Conservation (phyloP, 2,888 invertebrate species). For the Caradrina clavipalpis region DNA sequence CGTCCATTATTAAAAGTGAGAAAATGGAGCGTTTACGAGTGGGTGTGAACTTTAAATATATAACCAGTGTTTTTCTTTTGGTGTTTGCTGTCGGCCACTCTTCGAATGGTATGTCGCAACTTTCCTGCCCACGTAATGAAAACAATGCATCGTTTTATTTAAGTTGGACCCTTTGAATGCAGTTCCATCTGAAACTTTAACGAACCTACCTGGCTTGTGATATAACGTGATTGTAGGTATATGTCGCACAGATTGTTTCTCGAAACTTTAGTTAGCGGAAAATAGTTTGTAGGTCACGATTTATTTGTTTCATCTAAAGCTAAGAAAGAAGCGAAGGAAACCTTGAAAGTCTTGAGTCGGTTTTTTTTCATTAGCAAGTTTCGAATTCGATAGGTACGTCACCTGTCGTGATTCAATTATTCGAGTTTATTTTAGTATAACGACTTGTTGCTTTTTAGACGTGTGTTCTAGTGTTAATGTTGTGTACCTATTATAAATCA, state of each 20-base stretch:
- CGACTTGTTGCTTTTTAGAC: constrained; percentile 21
- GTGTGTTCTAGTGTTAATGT: background rate
- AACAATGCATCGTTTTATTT: constrained; percentile 56
- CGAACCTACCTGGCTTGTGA: background rate
- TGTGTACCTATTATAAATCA: background rate
- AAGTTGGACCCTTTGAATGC: constrained; percentile 37
- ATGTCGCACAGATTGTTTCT: constrained; percentile 6
- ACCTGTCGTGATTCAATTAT: constrained; percentile 32
- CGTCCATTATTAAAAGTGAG: constrained; percentile 60
- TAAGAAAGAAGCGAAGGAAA: constrained; percentile 27
- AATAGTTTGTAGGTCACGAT: constrained; percentile 54
- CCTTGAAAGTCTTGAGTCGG: constrained; percentile 56
- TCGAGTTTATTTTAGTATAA: background rate
- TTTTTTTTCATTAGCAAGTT: constrained; percentile 37
- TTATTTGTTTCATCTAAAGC: constrained; percentile 28
- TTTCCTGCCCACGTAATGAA: constrained; percentile 57
- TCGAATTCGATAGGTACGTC: constrained; percentile 46
- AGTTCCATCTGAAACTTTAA: constrained; percentile 46
- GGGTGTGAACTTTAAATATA: constrained; percentile 69
- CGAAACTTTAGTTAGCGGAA: constrained; percentile 22
- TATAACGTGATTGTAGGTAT: constrained; percentile 5
- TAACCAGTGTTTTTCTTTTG: constrained; percentile 65
- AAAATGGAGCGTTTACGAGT: constrained; percentile 74
- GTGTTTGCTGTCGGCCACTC: constrained; percentile 63
- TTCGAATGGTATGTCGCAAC: constrained; percentile 69